Base-by-base conservation (phyloP, 2,797 vertebrate genomes). In the Numenius phaeopus region DNA sequence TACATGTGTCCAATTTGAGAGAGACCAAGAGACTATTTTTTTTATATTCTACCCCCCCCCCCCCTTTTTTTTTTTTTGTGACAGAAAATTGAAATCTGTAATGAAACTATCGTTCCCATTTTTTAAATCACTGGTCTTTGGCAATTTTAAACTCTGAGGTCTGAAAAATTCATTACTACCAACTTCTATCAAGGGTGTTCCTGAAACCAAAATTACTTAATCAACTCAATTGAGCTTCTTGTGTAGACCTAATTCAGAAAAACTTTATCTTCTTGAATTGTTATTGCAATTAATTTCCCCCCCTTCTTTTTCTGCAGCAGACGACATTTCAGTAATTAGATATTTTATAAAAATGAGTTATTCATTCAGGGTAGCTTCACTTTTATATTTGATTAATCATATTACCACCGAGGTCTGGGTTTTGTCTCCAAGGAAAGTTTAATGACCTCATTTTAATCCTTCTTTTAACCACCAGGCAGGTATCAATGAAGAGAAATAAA, bases 321-420 rank as follows among this genome's bases (percentile, higher is more conserved):
- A 96, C n/a, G 97, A 97, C 96, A 92, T 97, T 97, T 93, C 94
- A 96, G 95, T 97, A 98, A 98, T 98, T 98, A 98, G 97, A 97
- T 97, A 97, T 97, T 96, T 97, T 92, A 97, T 95, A 96, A 98
- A 98, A 98, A 97, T 95, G 97, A 98, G 95, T 97, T 95, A 96
- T 95, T 95, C 96, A 94, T 91, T 95, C 96, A 90, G 96, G 96
- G 95, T 90, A 95, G 94, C 90, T 97, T 97, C 93, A 97, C 95
- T 96, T 97, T 98, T 97, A 83, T 94, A 97, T 98, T 97, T 97
- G 97, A 97, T 98, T 98, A 98, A 98, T 98, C 97, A 96, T 95
- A 97, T 98, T 97, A 96, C 95, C 91, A 95, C 94, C 24, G 87
- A 97, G 97, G 97, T 96, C 95, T 95, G 78, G 95, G 94, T 89